Conservation (phyloP, 2,113 vertebrate genomes). For the Gadus macrocephalus region DNA sequence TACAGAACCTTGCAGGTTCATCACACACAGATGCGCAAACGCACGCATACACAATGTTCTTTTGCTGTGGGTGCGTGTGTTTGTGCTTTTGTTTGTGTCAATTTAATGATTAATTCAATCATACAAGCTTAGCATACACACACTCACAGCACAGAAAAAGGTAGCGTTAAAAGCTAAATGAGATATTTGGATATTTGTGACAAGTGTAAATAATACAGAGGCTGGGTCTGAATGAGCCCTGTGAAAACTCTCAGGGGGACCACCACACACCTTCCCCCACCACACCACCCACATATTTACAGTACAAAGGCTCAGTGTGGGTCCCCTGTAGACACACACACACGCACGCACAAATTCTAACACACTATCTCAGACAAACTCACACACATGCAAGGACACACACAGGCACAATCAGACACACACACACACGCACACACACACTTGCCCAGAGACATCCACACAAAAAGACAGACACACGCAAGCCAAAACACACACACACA, state of each 20-base stretch:
- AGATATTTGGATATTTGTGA: constrained; percentile 36
- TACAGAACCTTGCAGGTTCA: no score
- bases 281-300: constrained; percentile 61
- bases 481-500: constrained; percentile 42
- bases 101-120: no score
- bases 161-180: neutral
- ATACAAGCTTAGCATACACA: no score
- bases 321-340: constrained; percentile 48
- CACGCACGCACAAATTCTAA: constrained; percentile 15
- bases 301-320: constrained; percentile 60
- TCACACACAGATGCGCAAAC: no score
- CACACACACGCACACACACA: no score
- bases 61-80: no score
- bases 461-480: neutral
- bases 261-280: constrained; percentile 17
- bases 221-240: constrained; percentile 13
- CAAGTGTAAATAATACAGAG: constrained; percentile 19
- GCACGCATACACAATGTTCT: no score
- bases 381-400: no score
- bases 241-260: constrained; percentile 23
- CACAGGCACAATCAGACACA: no score
- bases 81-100: no score
- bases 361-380: no score
- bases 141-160: no score
- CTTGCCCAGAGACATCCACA: neutral